These are phyloP conservation scores for Alviniconcha strummeri DNA, from an alignment of 2,888 invertebrate genomes.

Conservation along the genomic window DNA sequence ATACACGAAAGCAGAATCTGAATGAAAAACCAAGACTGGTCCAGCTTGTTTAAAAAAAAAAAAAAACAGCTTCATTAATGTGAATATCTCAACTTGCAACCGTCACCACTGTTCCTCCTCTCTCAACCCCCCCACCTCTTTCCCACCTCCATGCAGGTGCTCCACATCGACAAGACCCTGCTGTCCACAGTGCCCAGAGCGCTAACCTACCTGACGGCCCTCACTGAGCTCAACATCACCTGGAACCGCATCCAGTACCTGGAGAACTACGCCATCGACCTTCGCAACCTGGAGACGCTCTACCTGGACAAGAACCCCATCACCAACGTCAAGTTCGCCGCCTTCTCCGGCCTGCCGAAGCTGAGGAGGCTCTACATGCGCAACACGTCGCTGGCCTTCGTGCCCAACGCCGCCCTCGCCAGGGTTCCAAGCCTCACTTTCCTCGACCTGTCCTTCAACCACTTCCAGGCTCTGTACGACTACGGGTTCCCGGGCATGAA, in stretches of 20 bases:
- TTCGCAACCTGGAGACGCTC: constrained; percentile 14
- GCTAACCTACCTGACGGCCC: constrained; percentile 8
- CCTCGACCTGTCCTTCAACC: constrained; percentile 35
- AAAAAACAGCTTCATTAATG: too few species aligned
- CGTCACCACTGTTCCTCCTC: too few species aligned
- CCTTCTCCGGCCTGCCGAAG: constrained; percentile 29
- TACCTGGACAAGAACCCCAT: constrained; percentile 35
- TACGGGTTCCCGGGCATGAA: constrained; percentile 28
- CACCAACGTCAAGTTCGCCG: constrained; percentile 19
- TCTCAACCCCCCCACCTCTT: too few species aligned
- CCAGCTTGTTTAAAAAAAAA: too few species aligned
- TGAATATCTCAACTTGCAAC: too few species aligned
- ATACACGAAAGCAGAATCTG: too few species aligned
- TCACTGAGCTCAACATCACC: constrained; percentile 29
- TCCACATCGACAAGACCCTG: constrained; percentile 29
- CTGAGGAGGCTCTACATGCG: constrained; percentile 28
- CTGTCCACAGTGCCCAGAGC: constrained; percentile 14
- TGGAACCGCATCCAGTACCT: constrained; percentile 20
- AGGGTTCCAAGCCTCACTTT: not conserved
- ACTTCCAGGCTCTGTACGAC: constrained; percentile 26
- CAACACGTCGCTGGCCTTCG: constrained; percentile 30
- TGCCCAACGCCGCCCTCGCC: constrained; percentile 33
- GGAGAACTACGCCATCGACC: constrained; percentile 27
- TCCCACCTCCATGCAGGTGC: constrained; percentile 13
- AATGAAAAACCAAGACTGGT: too few species aligned